Evolutionary conservation across 2,797 vertebrate genomes (phyloP), one percentile per base, ranked within the genome.

Genomic region (Ficedula albicollis): DNA sequence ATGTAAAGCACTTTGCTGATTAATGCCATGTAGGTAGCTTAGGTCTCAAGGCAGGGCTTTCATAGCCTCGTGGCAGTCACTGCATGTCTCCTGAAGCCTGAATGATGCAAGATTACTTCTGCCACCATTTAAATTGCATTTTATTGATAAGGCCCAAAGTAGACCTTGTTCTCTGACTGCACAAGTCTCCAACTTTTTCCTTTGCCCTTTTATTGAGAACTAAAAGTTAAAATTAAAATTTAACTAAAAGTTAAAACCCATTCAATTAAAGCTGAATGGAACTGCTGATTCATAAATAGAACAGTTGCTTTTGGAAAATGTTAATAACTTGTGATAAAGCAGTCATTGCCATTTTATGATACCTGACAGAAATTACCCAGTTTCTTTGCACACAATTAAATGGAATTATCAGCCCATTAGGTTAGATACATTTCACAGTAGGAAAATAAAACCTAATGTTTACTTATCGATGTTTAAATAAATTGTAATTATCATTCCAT

Each of bases 401-500:
- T 78, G 85, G 60, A 72, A 90, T 96, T 96, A 93, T 90, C 91
- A 94, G 59, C 93, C 93, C 88, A 90, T 96, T 96, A 96, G 85
- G 51, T 90, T 95, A 89, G 93, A 95, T 95, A 84, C 73, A 81
- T 85, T 93, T 94, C 93, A 92, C 93, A 95, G 94, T 56, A 95
- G 86, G 94, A 95, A 95, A 97, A 95, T 94, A 94, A 95, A 94
- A 74, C 25, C 59, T 91, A 88, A 89, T 96, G 95, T 97, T 96
- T 97, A 94, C 79, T 95, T 96, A 96, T 96, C 0, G 7, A 83
- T 90, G 84, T 85, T 94, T 87, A 96, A 96, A 95, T 94, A 95
- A 96, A 94, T 94, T 79, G 84, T 87, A 97, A 94, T 97, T 97
- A 96, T 93, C 84, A 79, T 97, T 96, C 86, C 54, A 76, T 93